Conservation (phyloP, 1,140 invertebrate species). For the Maconellicoccus hirsutus region DNA sequence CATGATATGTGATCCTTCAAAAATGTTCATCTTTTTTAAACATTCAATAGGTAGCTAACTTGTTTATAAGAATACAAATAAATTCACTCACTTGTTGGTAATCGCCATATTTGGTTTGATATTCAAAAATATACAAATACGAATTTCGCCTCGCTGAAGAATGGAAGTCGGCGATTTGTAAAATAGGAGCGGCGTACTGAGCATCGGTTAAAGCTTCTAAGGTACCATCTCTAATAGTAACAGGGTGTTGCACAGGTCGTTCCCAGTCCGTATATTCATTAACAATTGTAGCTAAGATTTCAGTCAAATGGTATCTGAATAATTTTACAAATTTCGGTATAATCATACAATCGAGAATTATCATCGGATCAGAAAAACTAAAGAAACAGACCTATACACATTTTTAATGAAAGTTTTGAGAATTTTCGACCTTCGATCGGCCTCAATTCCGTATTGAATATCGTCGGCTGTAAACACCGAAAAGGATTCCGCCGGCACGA, state of each 20-base stretch:
- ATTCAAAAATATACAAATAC: constrained; percentile 86
- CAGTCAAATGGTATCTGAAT: constrained; percentile 49
- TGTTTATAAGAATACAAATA: too few species aligned
- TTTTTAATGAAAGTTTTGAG: constrained; percentile 85
- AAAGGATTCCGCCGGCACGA: constrained; percentile 74
- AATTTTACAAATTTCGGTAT: too few species aligned
- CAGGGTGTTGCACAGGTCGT: constrained; percentile 79
- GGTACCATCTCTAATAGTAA: constrained; percentile 68
- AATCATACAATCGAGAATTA: too few species aligned
- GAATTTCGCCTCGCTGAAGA: constrained; percentile 69
- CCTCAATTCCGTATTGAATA: constrained; percentile 82
- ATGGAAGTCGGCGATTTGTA: constrained; percentile 84
- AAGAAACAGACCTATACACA: constrained; percentile 61
- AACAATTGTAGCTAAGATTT: constrained; percentile 75
- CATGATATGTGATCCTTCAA: too few species aligned
- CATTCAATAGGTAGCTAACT: too few species aligned
- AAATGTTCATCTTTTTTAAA: too few species aligned
- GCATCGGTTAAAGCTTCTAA: constrained; percentile 88
- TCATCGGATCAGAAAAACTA: too few species aligned
- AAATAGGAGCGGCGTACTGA: constrained; percentile 79
- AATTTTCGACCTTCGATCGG: constrained; percentile 74
- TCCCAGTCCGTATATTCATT: constrained; percentile 98
- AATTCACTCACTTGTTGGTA: constrained; percentile 62
- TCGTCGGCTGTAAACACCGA: constrained; percentile 82
- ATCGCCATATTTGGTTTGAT: constrained; percentile 83